Evolutionary conservation across 2,888 invertebrate species (phyloP).

Genomic region (Rhimphoctona megacephalus): DNA sequence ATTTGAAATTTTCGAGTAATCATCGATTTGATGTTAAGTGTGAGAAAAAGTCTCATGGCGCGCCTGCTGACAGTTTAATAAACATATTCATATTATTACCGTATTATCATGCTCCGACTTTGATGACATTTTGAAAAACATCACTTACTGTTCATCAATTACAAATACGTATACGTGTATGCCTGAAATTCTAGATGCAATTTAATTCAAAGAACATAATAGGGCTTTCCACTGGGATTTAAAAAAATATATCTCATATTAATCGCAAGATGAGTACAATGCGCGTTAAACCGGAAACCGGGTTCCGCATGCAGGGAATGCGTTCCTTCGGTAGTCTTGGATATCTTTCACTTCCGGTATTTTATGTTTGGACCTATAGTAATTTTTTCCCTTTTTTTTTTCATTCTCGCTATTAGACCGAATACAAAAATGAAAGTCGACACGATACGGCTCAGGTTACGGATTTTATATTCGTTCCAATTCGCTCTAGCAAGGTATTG

Average conservation of each 20-base stretch:
- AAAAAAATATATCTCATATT: not conserved
- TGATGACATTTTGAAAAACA: not conserved
- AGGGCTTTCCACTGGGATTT: not conserved
- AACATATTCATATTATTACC: too few species aligned
- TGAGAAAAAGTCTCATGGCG: too few species aligned
- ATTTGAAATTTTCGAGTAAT: too few species aligned
- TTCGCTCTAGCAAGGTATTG: not conserved
- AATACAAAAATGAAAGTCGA: conserved; percentile 20
- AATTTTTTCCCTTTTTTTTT: conserved; percentile 2
- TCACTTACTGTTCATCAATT: not conserved
- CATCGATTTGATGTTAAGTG: too few species aligned
- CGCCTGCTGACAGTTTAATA: too few species aligned
- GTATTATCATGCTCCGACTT: too few species aligned
- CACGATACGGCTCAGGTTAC: conserved; percentile 4
- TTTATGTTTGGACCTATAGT: too few species aligned
- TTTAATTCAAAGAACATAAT: not conserved
- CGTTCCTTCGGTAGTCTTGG: conserved; percentile 30
- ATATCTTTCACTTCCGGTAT: conserved; percentile 60
- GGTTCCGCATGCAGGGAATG: conserved; percentile 18
- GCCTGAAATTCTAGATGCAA: not conserved
- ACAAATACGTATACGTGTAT: not conserved
- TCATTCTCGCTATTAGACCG: not conserved
- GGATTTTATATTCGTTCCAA: not conserved
- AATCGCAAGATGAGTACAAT: conserved; percentile 35
- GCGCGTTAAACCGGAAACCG: conserved; percentile 57